Evolutionary conservation across 64 coral and sea anemone species (phyloP), one percentile per base, ranked within the genome.

Genomic region (Actinia tenebrosa): DNA sequence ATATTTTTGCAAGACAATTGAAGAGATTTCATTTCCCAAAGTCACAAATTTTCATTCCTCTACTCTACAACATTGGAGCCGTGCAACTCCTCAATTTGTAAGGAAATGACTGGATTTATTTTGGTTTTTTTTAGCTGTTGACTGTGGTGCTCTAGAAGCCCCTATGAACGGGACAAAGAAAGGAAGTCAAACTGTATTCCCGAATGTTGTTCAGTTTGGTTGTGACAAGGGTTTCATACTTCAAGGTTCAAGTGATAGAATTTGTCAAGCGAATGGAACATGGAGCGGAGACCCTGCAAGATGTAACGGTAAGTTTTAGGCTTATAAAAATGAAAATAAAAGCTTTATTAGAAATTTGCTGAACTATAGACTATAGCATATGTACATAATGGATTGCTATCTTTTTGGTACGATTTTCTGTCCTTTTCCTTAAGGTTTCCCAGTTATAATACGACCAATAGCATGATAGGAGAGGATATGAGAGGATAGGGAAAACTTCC

Each of bases 201-300:
- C 86, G 25, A 75, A 87, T 78, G 77, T 18, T 10, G 22, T 87
- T 8, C 44, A 56, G 44, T 87, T 87, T 87, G 37, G n/a, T 50
- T 87, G 86, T 56, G 20, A 87, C 68, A 5, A 16, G 17, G 86
- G 86, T 16, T 87, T 87, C n/a, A 78, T 66, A 15, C 69, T 87
- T n/a, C 10, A 87, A 77, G 86, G 86, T 72, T 75, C 86, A 26
- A 54, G 22, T 25, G 17, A 20, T 20, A 87, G 63, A 9, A 71
- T 18, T 15, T 87, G 86, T 45, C 64, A 87, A 56, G 19, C 69
- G 22, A 87, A 77, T 37, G 86, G 86, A 55, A 87, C 63, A 20
- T 87, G 86, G 86, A 56, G 68, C 77, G 86, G 69, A 7, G 50
- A 7, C 1, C 22, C 66, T 27, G 66, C 25, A 14, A n/a, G 3